Evolutionary conservation across 2,888 invertebrate species (phyloP), one percentile per base, ranked within the genome.

Genomic region (Agrotis exclamationis): DNA sequence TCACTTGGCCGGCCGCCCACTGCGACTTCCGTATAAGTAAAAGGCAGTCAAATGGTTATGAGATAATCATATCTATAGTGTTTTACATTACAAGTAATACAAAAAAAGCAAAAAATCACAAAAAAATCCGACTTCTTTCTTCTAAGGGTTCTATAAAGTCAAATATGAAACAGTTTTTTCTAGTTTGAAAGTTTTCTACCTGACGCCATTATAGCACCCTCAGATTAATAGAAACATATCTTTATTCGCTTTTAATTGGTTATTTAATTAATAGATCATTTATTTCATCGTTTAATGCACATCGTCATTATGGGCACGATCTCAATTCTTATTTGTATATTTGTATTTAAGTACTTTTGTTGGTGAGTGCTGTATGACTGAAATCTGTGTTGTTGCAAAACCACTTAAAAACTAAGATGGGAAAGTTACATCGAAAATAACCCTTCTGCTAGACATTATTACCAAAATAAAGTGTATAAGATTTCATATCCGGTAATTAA

Each of bases 261-360:
- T 80, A 79, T 72, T 47, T 76, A 72, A 73, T 73, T 72, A 67
- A 74, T 78, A 70, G 60, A 69, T 75, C 64, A 74, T 80, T 74
- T 75, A 64, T 74, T 75, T 74, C 72, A 76, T 85, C 14, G 44
- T 81, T 88, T 86, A 83, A 88, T 89, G 89, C 86, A 86, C 89
- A 90, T 91, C 86, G 85, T 93, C 91, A 92, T 89, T 90, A 91
- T 90, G 91, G 89, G 93, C 94, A 94, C 94, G 95, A 96, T 96
- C 95, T 96, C 95, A 95, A 89, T 93, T 91, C 84, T 90, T 91
- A 88, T 90, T 86, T 89, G 87, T 89, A 84, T 89, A 87, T 89
- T 87, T 87, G 87, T 91, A 88, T 92, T 88, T 94, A 91, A 92
- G 90, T 92, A 88, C 86, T 89, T 86, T 83, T 58, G 76, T 74